Base-by-base conservation (phyloP, 2,113 vertebrate species). In the Stercorarius parasiticus region DNA sequence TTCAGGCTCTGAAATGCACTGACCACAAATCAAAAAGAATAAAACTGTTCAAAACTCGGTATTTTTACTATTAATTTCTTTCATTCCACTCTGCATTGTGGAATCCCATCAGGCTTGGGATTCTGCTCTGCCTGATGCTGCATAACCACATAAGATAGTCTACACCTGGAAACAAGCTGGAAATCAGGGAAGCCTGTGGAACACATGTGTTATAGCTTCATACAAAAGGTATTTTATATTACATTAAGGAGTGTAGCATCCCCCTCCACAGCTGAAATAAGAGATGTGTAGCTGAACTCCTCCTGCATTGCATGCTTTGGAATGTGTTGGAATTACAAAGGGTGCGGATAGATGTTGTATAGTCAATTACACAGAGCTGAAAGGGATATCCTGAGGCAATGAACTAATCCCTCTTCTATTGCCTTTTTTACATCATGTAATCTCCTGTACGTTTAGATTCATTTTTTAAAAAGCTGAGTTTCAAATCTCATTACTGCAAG, bases 101-200 rank as follows among this genome's bases (percentile, higher is more conserved):
- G 42, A 71, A 42, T 18, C 29, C 59, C 43, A 26, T 27, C 25
- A 45, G 21, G 32, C 4, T 14, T 80, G 30, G 58, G 56, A 62
- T 43, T 34, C 11, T 3, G 2, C 69, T 66, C 38, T 86, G 12
- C 32, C 17, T 21, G 52, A 1, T 20, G 43, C 40, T 93, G n/a
- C 16, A 32, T 18, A 34, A 86, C 36, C 7, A 18, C 1, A 1
- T 5, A 4, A 0, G 1, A 25, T 27, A 16, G 15, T 38, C 19
- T 9, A n/a, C 52, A 49, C 32, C 40, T 81, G 64, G 26, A 82
- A 71, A 16, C 1, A 15, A 73, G 49, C 10, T 85, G 45, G 27
- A 70, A 77, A 10, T 62, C 40, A 66, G 79, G 55, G 15, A 62
- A 22, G 5, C 3, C 20, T 55, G 40, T 53, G 77, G 26, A 64